phyloP scores from a whole-genome alignment of 2,113 vertebrate genomes.

The Takifugu bimaculatus region DNA sequence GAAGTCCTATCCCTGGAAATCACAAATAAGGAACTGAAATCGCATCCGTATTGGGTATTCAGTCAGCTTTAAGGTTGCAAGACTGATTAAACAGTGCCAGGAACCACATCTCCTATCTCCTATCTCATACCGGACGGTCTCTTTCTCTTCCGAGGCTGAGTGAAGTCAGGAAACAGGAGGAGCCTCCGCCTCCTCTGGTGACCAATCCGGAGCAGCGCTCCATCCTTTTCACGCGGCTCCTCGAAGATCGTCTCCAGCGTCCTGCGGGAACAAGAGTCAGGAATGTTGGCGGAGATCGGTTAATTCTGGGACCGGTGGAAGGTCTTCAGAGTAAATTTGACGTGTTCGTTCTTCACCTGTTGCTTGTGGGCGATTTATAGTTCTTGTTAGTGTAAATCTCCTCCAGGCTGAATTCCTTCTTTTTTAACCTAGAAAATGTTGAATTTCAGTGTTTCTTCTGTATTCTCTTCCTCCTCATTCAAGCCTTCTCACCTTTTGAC shows the following conservation, averaged over 20 bases:
- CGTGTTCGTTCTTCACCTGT: slow-evolving; percentile 76
- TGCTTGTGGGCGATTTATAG: slow-evolving; percentile 85
- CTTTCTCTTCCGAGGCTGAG: slow-evolving; percentile 86
- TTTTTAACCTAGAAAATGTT: slow-evolving; percentile 80
- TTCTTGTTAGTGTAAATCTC: slow-evolving; percentile 99
- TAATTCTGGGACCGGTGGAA: no score
- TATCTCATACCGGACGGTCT: slow-evolving; percentile 48
- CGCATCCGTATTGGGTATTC: not conserved
- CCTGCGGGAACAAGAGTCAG: slow-evolving; percentile 57
- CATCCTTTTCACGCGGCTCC: slow-evolving; percentile 91
- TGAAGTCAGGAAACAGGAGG: slow-evolving; percentile 92
- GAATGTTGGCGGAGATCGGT: slow-evolving; percentile 26
- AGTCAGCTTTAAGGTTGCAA: no score
- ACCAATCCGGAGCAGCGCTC: slow-evolving; percentile 83
- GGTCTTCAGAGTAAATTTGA: not conserved
- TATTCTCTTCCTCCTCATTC: not conserved
- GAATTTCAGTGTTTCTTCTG: not conserved
- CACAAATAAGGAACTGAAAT: not conserved
- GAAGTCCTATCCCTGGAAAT: slow-evolving; percentile 46
- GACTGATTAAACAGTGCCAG: no score
- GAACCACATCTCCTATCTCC: not conserved
- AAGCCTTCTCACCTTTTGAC: slow-evolving; percentile 79
- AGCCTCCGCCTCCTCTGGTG: slow-evolving; percentile 90
- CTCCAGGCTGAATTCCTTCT: slow-evolving; percentile 96
- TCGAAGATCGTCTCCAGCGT: slow-evolving; percentile 96